phyloP scores from a whole-genome alignment of 2,113 vertebrate species.

The Anguilla japonica region DNA sequence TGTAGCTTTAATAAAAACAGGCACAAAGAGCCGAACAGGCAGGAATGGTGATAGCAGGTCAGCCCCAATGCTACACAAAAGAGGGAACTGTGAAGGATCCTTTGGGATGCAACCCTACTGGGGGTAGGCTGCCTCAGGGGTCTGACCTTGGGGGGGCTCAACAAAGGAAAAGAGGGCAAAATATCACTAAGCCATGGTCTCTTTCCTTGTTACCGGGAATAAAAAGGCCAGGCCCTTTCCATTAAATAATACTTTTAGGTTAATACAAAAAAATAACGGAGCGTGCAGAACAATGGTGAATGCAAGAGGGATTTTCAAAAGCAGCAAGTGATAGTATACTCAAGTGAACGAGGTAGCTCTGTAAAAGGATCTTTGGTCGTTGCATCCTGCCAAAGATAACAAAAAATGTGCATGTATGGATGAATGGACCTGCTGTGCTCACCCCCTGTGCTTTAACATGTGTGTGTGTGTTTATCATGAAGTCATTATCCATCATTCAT shows the following conservation, averaged over 20 bases:
- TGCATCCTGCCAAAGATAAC: background rate
- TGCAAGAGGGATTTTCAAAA: background rate
- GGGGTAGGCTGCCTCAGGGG: background rate
- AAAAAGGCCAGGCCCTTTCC: constrained; percentile 6
- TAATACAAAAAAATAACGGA: background rate
- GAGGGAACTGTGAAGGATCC: background rate
- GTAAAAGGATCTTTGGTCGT: background rate
- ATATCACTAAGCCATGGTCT: background rate
- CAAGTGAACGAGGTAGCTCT: background rate
- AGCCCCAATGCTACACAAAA: constrained; percentile 1
- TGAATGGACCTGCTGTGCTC: too few species aligned
- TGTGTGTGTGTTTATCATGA: background rate
- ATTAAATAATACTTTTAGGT: background rate
- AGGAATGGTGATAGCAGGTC: background rate
- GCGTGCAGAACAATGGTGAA: background rate
- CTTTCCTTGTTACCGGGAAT: constrained; percentile 6
- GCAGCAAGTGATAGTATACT: background rate
- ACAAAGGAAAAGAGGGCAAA: background rate
- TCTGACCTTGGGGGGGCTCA: background rate
- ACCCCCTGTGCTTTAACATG: too few species aligned
- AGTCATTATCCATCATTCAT: background rate
- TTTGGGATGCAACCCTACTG: background rate
- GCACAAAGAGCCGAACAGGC: constrained; percentile 7
- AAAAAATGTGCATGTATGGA: too few species aligned
- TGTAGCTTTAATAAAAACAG: constrained; percentile 15